These are phyloP conservation scores for Tribolium madens DNA, from an alignment of 1,140 invertebrate species.

Conservation along the genomic window DNA sequence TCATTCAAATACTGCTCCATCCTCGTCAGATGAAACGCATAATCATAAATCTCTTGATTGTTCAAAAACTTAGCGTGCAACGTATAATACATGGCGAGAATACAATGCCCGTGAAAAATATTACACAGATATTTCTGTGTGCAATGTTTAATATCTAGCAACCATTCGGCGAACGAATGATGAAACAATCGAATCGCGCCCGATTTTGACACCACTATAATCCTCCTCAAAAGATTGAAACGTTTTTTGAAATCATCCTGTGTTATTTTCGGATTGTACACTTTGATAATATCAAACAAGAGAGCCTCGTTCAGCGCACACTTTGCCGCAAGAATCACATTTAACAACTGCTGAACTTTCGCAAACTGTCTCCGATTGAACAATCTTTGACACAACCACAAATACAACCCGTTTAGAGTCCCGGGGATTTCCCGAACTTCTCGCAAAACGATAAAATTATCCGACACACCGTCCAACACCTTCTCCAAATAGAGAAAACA, in stretches of 20 bases:
- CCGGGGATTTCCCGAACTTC: conserved; percentile 92
- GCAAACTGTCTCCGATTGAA: conserved; percentile 90
- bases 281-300: conserved; percentile 84
- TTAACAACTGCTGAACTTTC: conserved; percentile 87
- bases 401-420: conserved; percentile 93
- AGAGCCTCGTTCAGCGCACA: conserved; percentile 85
- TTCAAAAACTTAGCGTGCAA: conserved; percentile 63
- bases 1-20: conserved; percentile 68
- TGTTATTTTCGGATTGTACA: conserved; percentile 83
- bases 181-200: conserved; percentile 85
- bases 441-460: conserved; percentile 90
- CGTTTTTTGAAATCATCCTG: conserved; percentile 88
- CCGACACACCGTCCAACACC: conserved; percentile 91
- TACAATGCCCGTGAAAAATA: conserved; percentile 87
- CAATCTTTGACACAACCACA: conserved; percentile 94
- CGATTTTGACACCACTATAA: conserved; percentile 73
- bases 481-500: conserved; percentile 95
- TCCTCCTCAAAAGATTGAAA: conserved; percentile 82
- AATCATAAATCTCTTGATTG: conserved; percentile 70
- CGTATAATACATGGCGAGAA: conserved; percentile 86
- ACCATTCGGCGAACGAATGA: conserved; percentile 94
- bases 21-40: conserved; percentile 70
- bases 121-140: conserved; percentile 94
- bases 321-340: conserved; percentile 88
- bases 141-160: conserved; percentile 96